Base-by-base conservation (phyloP, 2,797 vertebrate genomes). In the Gypaetus barbatus region DNA sequence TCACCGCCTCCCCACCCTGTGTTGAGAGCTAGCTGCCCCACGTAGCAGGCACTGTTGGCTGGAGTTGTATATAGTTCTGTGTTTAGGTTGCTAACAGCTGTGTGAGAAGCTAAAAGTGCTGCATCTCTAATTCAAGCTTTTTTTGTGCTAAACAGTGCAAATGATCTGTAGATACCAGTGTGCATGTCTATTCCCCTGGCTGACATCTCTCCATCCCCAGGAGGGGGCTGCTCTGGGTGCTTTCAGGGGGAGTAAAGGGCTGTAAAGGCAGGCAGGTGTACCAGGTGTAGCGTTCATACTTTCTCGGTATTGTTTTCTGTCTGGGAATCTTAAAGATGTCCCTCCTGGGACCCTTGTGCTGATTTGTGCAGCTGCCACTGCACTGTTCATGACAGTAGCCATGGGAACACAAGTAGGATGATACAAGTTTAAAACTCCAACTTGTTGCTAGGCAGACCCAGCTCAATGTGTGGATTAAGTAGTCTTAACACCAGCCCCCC, bases 391-490 rank as follows among this genome's bases (percentile, higher is more conserved):
- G 94, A 88, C 97, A 97, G 98, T 98, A 98, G 97, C 97, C 97
- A 98, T 98, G 98, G 98, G 97, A 98, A 98, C 98, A 71, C 89
- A 95, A 96, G 97, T 80, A 96, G 97, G 97, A 95, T 97, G 97
- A 93, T 97, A 96, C 56, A 95, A 97, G 95, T 97, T 97, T 97
- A 93, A 97, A 97, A 97, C 96, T 96, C 85, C 87, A 93, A 97
- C 97, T 97, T 98, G 98, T 98, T 98, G 97, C 98, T 98, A 98
- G 96, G 97, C 97, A 97, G 97, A 96, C 96, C 83, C 88, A 75
- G 93, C 84, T 95, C 51, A 39, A 33, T 46, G 46, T 94, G 81
- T 80, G 79, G 96, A 97, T 97, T 95, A 96, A 96, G 81, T 83
- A 94, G 87, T 95, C 56, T 96, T 94, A 91, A 96, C 76, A 44